Evolutionary conservation across 2,888 invertebrate genomes (phyloP).

Genomic region (Nomada fucata): DNA sequence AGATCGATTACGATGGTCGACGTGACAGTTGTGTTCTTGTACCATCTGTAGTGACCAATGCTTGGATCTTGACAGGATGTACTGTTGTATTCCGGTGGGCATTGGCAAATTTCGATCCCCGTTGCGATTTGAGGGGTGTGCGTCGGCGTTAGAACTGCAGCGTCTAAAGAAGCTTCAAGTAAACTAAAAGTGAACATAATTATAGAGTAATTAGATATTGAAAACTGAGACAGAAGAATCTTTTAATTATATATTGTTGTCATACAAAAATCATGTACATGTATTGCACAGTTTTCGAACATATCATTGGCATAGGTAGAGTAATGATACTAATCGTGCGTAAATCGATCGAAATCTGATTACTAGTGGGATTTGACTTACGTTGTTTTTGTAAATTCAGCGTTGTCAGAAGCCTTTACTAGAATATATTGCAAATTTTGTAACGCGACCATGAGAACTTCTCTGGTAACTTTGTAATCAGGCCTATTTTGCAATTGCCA

Average conservation of each 20-base stretch:
- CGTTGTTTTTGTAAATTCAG: slow-evolving; percentile 87
- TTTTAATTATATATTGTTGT: neutral
- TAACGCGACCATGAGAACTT: slow-evolving; percentile 95
- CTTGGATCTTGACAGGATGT: slow-evolving; percentile 96
- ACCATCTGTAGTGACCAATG: slow-evolving; percentile 92
- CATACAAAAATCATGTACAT: too few species aligned
- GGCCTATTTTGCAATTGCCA: slow-evolving; percentile 89
- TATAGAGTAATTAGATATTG: neutral
- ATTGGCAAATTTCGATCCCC: slow-evolving; percentile 94
- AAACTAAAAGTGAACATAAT: slow-evolving; percentile 84
- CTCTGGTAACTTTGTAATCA: slow-evolving; percentile 87
- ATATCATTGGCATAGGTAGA: too few species aligned
- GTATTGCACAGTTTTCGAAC: too few species aligned
- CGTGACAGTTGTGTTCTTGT: slow-evolving; percentile 86
- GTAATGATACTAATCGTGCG: too few species aligned
- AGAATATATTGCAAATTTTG: slow-evolving; percentile 93
- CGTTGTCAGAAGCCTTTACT: slow-evolving; percentile 89
- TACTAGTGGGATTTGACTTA: slow-evolving; percentile 77
- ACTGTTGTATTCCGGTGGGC: slow-evolving; percentile 92
- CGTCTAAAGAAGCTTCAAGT: slow-evolving; percentile 92
- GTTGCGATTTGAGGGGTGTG: slow-evolving; percentile 89
- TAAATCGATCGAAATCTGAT: too few species aligned
- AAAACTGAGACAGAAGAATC: neutral
- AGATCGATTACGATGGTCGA: slow-evolving; percentile 91
- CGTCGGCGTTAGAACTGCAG: slow-evolving; percentile 89